phyloP scores from a whole-genome alignment of 1,140 invertebrate genomes.

The Panulirus ornatus region DNA sequence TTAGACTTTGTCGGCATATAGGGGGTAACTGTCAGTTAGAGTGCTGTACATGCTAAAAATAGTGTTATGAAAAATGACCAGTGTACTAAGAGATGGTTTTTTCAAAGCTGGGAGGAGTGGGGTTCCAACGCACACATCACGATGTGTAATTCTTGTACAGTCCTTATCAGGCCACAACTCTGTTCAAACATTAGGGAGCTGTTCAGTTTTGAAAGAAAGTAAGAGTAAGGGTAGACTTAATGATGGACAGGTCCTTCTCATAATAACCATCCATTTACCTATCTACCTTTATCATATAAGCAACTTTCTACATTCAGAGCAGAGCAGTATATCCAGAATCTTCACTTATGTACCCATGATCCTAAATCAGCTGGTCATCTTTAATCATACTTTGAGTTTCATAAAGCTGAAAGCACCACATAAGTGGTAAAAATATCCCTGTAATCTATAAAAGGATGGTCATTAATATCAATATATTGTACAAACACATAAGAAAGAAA shows the following conservation, averaged over 20 bases:
- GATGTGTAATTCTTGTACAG: constrained; percentile 36
- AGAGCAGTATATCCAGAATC: background rate
- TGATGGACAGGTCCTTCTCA: background rate
- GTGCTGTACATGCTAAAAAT: constrained; percentile 30
- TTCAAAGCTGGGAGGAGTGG: constrained; percentile 40
- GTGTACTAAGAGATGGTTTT: constrained; percentile 37
- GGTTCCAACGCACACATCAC: constrained; percentile 33
- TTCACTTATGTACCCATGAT: too few species aligned
- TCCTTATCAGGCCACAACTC: constrained; percentile 43
- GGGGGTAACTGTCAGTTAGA: constrained; percentile 13
- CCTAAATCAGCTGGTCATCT: too few species aligned
- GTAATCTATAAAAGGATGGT: too few species aligned
- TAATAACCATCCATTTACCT: background rate
- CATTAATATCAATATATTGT: too few species aligned
- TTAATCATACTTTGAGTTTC: background rate
- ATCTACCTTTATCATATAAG: background rate
- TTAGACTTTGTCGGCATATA: background rate
- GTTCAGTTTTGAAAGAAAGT: background rate
- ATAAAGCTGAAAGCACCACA: too few species aligned
- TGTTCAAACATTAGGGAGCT: constrained; percentile 25
- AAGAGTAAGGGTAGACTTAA: background rate
- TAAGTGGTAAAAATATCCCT: too few species aligned
- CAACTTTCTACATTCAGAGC: background rate
- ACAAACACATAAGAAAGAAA: too few species aligned
- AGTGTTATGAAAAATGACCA: constrained; percentile 21